Evolutionary conservation across 2,113 vertebrate genomes (phyloP).

Genomic region (Ovibos moschatus): DNA sequence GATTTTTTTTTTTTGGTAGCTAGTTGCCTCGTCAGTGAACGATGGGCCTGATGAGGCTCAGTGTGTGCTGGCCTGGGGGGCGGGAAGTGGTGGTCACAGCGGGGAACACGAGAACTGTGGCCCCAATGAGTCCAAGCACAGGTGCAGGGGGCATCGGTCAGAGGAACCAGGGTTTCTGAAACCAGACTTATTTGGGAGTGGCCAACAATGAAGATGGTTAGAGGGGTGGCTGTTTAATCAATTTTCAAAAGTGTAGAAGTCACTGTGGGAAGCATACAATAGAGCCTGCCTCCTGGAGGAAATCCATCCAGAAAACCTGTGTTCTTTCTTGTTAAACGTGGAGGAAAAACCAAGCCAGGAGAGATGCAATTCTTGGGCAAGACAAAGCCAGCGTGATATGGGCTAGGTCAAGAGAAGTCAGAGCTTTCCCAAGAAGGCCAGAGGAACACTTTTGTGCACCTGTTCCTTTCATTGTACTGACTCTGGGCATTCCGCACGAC

Average conservation of each 20-base stretch:
- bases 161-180: not conserved
- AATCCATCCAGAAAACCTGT: not conserved
- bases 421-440: not conserved
- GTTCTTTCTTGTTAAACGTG: not conserved
- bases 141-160: not conserved
- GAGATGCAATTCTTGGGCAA: not conserved
- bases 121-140: not conserved
- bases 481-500: not conserved
- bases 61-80: accelerated
- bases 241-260: not conserved
- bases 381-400: not conserved
- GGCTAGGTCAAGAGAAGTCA: not conserved
- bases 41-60: not conserved
- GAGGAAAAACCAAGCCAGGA: not conserved
- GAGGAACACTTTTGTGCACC: not conserved
- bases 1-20: not conserved
- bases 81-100: not conserved
- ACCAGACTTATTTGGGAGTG: not conserved
- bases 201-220: not conserved
- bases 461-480: not conserved
- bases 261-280: not conserved
- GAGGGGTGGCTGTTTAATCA: not conserved
- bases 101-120: not conserved
- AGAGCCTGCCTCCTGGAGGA: not conserved
- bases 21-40: not conserved